These are phyloP conservation scores for Porites evermanni DNA, from an alignment of 92 coral and sea anemone genomes.

Conservation along the genomic window DNA sequence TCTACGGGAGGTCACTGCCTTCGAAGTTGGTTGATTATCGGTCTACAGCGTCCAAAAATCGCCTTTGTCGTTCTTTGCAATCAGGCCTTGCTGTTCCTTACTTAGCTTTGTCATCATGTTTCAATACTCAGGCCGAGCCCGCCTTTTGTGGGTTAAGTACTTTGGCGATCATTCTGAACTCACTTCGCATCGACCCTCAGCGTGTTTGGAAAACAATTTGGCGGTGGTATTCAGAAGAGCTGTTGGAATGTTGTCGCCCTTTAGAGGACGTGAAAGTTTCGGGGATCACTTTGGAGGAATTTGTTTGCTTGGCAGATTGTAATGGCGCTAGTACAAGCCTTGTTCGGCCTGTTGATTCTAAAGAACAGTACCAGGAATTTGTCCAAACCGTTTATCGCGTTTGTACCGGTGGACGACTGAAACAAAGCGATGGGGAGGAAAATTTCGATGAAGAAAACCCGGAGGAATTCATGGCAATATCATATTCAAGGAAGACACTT, in stretches of 20 bases:
- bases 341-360: conserved; percentile 59
- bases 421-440: neutral
- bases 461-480: conserved; percentile 61
- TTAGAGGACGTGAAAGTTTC: conserved; percentile 74
- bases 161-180: conserved; percentile 84
- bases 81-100: conserved; percentile 77
- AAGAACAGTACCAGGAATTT: conserved; percentile 45
- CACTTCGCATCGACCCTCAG: conserved; percentile 91
- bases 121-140: conserved; percentile 88
- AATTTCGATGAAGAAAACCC: conserved; percentile 65
- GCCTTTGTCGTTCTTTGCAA: conserved; percentile 76
- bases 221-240: conserved; percentile 95
- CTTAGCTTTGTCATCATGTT: conserved; percentile 81
- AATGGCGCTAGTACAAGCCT: conserved; percentile 83
- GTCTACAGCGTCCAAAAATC: conserved; percentile 80
- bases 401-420: conserved; percentile 58
- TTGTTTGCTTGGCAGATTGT: conserved; percentile 83
- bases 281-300: conserved; percentile 88
- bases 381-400: conserved; percentile 56
- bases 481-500: conserved; percentile 73
- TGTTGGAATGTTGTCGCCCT: conserved; percentile 88
- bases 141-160: conserved; percentile 94
- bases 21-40: conserved; percentile 77
- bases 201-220: conserved; percentile 93
- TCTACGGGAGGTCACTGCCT: conserved; percentile 77